Conservation (phyloP, 2,113 vertebrate genomes). For the Aix galericulata region DNA sequence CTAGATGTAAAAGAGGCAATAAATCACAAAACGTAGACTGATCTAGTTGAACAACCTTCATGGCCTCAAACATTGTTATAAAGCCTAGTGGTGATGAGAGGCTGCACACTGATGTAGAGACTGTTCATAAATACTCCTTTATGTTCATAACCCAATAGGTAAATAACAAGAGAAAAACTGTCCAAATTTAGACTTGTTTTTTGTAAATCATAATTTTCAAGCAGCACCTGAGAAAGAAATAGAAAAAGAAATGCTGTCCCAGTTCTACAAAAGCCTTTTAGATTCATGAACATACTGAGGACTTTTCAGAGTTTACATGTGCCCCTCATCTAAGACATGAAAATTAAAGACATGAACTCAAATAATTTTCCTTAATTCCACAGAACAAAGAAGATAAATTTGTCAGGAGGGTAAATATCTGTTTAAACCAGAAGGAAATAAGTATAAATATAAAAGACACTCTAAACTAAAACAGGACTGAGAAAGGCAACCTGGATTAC, state of each 20-base stretch:
- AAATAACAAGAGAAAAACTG: background rate
- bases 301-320: background rate
- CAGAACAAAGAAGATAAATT: background rate
- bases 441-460: background rate
- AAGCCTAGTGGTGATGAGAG: background rate
- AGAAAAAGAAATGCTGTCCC: background rate
- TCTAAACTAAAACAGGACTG: background rate
- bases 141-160: background rate
- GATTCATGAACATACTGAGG: background rate
- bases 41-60: background rate
- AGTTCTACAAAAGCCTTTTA: background rate
- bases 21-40: background rate
- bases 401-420: background rate
- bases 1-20: background rate
- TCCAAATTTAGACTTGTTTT: background rate
- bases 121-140: background rate
- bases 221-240: background rate
- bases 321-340: background rate
- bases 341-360: background rate
- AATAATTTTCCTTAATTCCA: background rate
- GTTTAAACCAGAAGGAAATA: background rate
- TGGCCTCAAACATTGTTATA: background rate
- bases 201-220: background rate
- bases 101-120: background rate
- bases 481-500: background rate